Evolutionary conservation across 1,140 invertebrate species (phyloP).

Genomic region (Conus betulinus): DNA sequence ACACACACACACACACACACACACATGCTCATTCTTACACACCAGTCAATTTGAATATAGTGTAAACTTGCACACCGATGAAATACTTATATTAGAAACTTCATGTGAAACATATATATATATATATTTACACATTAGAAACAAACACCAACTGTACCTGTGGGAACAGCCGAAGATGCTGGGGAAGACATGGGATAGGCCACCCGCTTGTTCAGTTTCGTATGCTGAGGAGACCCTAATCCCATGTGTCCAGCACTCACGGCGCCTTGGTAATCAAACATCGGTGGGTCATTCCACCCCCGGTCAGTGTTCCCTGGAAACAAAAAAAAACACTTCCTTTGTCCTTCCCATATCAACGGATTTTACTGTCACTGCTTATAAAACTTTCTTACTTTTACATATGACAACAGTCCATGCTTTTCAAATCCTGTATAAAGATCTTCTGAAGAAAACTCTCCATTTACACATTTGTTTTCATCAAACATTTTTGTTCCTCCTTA

Average conservation of each 20-base stretch:
- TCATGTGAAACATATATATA: background rate
- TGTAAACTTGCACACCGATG: no score
- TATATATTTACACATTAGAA: background rate
- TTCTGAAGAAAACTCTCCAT: no score
- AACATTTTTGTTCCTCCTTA: no score
- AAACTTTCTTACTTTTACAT: no score
- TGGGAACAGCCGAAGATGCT: background rate
- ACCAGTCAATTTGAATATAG: no score
- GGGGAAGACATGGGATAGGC: constrained; percentile 49
- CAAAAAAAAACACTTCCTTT: background rate
- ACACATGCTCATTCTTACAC: background rate
- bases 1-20: background rate
- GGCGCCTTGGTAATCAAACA: constrained; percentile 53
- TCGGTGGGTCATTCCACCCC: constrained; percentile 72
- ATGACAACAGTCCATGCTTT: no score
- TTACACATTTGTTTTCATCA: no score
- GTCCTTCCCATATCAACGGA: no score
- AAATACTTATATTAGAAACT: no score
- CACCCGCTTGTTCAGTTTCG: constrained; percentile 61
- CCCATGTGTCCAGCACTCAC: background rate
- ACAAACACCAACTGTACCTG: background rate
- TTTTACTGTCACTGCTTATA: no score
- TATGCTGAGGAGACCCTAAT: constrained; percentile 35
- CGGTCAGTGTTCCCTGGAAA: constrained; percentile 62
- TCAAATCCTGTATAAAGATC: no score